Conservation (phyloP, 2,888 invertebrate genomes). For the Tribolium freemani region DNA sequence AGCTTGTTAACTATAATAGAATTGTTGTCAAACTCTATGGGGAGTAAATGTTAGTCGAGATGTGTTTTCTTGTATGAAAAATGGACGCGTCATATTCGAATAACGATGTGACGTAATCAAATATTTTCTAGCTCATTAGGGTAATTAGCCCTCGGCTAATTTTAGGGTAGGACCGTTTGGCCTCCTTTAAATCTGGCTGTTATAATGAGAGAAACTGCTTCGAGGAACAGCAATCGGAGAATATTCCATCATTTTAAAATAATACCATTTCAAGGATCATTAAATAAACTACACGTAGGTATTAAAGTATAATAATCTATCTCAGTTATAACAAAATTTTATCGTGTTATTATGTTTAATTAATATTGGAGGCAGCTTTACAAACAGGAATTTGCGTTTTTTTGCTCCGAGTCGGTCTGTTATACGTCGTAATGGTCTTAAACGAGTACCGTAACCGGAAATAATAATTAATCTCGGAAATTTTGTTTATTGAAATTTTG, state of each 20-base stretch:
- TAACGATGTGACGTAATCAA: conserved; percentile 25
- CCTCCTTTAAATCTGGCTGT: not conserved
- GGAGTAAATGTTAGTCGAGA: conserved; percentile 51
- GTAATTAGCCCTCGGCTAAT: conserved; percentile 10
- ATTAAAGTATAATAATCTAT: conserved; percentile 22
- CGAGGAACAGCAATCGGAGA: not conserved
- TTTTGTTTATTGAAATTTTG: not conserved
- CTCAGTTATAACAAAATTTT: conserved; percentile 20
- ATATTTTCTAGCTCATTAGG: conserved; percentile 18
- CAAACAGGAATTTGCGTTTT: conserved; percentile 8
- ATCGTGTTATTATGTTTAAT: conserved; percentile 30
- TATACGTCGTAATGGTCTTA: not conserved
- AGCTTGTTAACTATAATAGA: conserved; percentile 50
- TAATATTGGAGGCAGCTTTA: conserved; percentile 11
- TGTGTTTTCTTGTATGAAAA: conserved; percentile 42
- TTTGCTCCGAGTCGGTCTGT: not conserved
- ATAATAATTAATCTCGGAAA: not conserved
- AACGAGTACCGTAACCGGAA: conserved; percentile 1
- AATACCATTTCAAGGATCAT: conserved; percentile 26
- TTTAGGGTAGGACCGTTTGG: not conserved
- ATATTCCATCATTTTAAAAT: conserved; percentile 10
- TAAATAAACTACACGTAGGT: conserved; percentile 9
- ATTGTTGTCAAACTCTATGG: conserved; percentile 52
- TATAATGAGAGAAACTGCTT: not conserved
- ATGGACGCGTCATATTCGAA: conserved; percentile 40